A percentile compares a stretch with the other conserved stretches of the same genome.
These are phyloP conservation scores for Orthosia gothica DNA, from an alignment of 2,888 invertebrate genomes.

Conservation along the genomic window DNA sequence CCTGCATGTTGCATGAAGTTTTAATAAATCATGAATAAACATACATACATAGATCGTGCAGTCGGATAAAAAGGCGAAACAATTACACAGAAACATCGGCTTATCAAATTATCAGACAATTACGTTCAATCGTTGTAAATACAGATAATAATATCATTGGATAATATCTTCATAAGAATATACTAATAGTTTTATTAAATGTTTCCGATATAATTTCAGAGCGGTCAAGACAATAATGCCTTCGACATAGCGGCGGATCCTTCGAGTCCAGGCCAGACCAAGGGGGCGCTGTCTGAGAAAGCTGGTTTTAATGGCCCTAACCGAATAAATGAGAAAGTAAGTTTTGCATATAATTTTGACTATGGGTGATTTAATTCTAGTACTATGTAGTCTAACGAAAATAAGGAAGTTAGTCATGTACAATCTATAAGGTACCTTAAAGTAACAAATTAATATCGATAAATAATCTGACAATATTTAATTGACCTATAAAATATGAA, in stretches of 20 bases:
- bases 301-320: slow-evolving; percentile 43
- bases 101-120: slow-evolving; percentile 25
- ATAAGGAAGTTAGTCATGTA: neutral
- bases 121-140: slow-evolving; percentile 6
- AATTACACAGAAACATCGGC: neutral
- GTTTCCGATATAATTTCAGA: slow-evolving; percentile 52
- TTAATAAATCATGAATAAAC: too few relatives aligned
- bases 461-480: too few relatives aligned
- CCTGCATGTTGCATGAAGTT: too few relatives aligned
- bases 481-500: too few relatives aligned
- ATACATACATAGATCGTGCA: too few relatives aligned
- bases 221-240: slow-evolving; percentile 58
- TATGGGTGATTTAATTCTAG: neutral
- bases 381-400: neutral
- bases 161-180: neutral
- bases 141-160: neutral
- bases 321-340: slow-evolving; percentile 48
- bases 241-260: slow-evolving; percentile 65
- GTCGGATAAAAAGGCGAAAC: slow-evolving; percentile 1
- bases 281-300: slow-evolving; percentile 49
- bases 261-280: slow-evolving; percentile 14
- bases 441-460: too few relatives aligned
- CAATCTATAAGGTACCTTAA: too few relatives aligned
- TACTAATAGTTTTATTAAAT: slow-evolving; percentile 11
- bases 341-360: slow-evolving; percentile 11